Evolutionary conservation across 2,888 invertebrate genomes (phyloP).

Genomic region (Coenonympha arcania): DNA sequence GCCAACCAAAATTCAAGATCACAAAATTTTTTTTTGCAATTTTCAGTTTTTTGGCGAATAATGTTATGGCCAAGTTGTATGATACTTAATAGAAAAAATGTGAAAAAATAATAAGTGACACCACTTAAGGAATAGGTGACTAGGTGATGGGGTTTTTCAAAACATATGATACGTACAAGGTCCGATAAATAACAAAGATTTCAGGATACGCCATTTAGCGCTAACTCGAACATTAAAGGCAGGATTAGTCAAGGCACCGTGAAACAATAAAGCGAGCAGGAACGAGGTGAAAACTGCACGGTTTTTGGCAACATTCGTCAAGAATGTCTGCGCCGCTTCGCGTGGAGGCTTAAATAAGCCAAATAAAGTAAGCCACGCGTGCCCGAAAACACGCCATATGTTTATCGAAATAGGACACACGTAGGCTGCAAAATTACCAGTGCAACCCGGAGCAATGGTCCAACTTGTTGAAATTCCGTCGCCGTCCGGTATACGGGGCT

Average conservation of each 20-base stretch:
- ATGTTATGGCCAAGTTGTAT: too few relatives aligned
- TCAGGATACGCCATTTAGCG: background rate
- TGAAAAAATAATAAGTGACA: too few relatives aligned
- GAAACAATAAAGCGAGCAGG: conserved; percentile 57
- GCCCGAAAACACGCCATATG: conserved; percentile 45
- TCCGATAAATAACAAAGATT: background rate
- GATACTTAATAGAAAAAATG: too few relatives aligned
- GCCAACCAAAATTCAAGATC: too few relatives aligned
- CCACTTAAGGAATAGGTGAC: too few relatives aligned
- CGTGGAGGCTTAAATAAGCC: conserved; percentile 37
- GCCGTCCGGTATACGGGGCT: conserved; percentile 55
- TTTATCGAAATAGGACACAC: conserved; percentile 33
- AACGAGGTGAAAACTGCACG: conserved; percentile 68
- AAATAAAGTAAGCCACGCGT: conserved; percentile 28
- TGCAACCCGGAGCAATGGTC: conserved; percentile 48
- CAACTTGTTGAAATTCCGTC: conserved; percentile 72
- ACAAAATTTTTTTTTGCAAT: too few relatives aligned
- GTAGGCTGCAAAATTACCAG: conserved; percentile 35
- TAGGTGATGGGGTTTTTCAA: too few relatives aligned
- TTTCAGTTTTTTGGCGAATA: too few relatives aligned
- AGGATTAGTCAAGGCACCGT: conserved; percentile 36
- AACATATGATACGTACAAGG: too few relatives aligned
- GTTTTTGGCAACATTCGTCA: conserved; percentile 72
- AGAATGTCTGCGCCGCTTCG: conserved; percentile 55
- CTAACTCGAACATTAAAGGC: conserved; percentile 19